These are phyloP conservation scores for Chelonus formosanus DNA, from an alignment of 2,888 invertebrate species.

Conservation along the genomic window DNA sequence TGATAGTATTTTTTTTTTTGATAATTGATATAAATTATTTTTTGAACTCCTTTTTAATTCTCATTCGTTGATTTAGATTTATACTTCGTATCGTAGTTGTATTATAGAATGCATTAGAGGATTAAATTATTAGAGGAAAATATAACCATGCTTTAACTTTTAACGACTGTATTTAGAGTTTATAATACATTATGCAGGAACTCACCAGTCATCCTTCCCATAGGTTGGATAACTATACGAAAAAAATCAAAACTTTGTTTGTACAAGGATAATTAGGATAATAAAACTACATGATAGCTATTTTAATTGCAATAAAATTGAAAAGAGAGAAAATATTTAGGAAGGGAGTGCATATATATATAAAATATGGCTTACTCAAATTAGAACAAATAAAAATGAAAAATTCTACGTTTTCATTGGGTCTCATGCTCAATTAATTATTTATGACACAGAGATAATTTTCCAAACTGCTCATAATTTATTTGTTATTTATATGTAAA, in stretches of 20 bases:
- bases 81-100: too few species aligned
- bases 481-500: neutral
- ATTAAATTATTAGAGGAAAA: too few species aligned
- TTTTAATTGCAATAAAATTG: constrained; percentile 6
- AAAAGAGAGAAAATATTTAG: neutral
- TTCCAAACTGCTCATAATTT: neutral
- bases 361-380: constrained; percentile 19
- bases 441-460: neutral
- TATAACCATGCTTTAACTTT: too few species aligned
- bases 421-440: constrained; percentile 8
- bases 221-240: constrained; percentile 69
- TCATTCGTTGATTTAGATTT: too few species aligned
- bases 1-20: too few species aligned
- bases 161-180: constrained; percentile 4
- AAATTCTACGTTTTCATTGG: constrained; percentile 17
- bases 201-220: constrained; percentile 72
- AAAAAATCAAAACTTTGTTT: constrained; percentile 54
- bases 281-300: constrained; percentile 30
- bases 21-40: too few species aligned
- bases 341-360: neutral
- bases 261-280: constrained; percentile 47
- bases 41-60: too few species aligned
- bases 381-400: constrained; percentile 22
- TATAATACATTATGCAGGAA: constrained; percentile 59
- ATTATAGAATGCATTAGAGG: too few species aligned